Base-by-base conservation (phyloP, 2,888 invertebrate species). In the Odontocolon sp. region DNA sequence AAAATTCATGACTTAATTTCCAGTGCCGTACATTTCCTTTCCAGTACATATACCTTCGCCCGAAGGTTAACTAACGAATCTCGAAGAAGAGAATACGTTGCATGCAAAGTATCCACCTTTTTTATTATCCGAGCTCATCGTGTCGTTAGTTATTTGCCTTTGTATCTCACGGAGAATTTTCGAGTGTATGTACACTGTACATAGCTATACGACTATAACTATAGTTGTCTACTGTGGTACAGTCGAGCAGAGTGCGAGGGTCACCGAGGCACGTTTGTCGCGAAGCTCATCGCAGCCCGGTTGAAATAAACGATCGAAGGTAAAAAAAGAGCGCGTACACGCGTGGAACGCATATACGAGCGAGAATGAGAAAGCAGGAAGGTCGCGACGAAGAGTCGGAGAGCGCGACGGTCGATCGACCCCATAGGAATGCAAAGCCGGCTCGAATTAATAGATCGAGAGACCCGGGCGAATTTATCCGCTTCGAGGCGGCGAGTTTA, bases 391-490 rank as follows among this genome's bases (percentile, higher is more conserved):
- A 67, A 80, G 80, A 82, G 78, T 77, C 77, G 83, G 45, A 72
- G 75, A 72, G 77, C 64, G 76, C 67, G 57, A 73, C 82, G 82
- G 87, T 85, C 86, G 86, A 82, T 83, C 42, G 59, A 85, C 84
- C 85, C 78, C 83, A 81, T 78, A 85, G 87, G 87, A 87, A 87
- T 87, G 87, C 86, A 83, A 84, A 83, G 83, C 82, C 86, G 87
- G 86, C 85, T 87, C 88, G 88, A 88, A 88, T 88, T 88, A 88
- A 88, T 88, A 88, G 88, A 88, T 88, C 88, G 87, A 82, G 86
- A 84, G 87, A 85, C 86, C 87, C 85, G 87, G 87, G 86, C 87
- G 88, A 88, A 88, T 88, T 88, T 87, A 88, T 88, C 85, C 86
- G 87, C 88, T 87, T 85, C 86, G 87, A 76, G 73, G 78, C 76